Evolutionary conservation across 30 jellyfish, hydroid and myxozoan genomes (phyloP).

Genomic region (Catostylus mosaicus): DNA sequence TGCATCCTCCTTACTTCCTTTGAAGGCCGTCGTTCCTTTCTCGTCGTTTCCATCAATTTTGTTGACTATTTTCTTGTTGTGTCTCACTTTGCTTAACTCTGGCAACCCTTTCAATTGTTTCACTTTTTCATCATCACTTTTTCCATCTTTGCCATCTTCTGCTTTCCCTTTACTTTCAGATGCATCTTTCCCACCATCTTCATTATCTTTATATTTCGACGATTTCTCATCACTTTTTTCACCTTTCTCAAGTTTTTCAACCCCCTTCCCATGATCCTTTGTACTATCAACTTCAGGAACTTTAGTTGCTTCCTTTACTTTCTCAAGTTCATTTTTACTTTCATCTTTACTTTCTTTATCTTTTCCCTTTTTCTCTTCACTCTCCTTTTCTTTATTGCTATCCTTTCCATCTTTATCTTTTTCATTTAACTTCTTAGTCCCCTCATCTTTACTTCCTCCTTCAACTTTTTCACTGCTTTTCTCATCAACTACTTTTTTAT

Average conservation of each 20-base stretch:
- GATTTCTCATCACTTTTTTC: background rate
- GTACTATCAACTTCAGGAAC: conserved; percentile 22
- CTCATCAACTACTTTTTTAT: background rate
- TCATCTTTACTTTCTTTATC: background rate
- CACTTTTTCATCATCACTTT: conserved; percentile 15
- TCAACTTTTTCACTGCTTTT: conserved; percentile 3
- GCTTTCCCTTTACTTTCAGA: background rate
- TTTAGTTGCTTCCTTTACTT: background rate
- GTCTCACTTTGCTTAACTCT: conserved; percentile 20
- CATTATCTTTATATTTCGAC: background rate
- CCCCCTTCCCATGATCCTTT: conserved; percentile 18
- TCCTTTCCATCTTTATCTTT: background rate
- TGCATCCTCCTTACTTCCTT: conserved; percentile 8
- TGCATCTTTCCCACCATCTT: background rate
- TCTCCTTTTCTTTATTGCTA: conserved; percentile 1
- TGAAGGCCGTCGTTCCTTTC: conserved; percentile 14
- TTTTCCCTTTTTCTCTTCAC: background rate
- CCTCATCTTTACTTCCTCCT: background rate
- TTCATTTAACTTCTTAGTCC: background rate
- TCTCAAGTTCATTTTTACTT: background rate
- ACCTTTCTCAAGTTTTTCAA: conserved; percentile 18
- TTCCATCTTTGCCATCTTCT: background rate
- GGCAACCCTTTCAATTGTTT: conserved; percentile 30
- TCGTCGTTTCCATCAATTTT: conserved; percentile 24
- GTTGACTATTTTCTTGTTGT: conserved; percentile 39